Conservation (phyloP, 2,113 vertebrate species). For the Stigmatopora argus region DNA sequence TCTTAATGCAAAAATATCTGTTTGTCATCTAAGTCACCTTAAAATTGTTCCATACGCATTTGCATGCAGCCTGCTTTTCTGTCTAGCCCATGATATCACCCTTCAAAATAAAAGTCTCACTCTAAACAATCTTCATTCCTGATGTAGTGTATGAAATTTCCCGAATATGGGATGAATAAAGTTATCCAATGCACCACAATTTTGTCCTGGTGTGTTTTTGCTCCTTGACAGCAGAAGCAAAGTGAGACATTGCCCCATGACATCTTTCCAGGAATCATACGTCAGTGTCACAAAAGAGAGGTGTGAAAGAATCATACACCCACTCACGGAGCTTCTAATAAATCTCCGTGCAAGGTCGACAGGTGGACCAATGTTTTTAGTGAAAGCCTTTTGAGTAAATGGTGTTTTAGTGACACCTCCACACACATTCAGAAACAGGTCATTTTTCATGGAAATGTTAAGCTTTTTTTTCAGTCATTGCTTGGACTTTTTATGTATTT, state of each 20-base stretch:
- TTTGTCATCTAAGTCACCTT: too few species aligned
- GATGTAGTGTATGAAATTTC: too few species aligned
- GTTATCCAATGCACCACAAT: too few species aligned
- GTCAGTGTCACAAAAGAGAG: constrained; percentile 51
- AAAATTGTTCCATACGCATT: too few species aligned
- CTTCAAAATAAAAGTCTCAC: too few species aligned
- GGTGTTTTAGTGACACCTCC: neutral
- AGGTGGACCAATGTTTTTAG: constrained; percentile 26
- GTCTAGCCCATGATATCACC: too few species aligned
- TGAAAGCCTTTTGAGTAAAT: constrained; percentile 22
- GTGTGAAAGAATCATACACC: constrained; percentile 49
- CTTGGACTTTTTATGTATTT: neutral
- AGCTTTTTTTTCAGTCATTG: constrained; percentile 7
- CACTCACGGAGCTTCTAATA: constrained; percentile 42
- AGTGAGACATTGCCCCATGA: constrained; percentile 42
- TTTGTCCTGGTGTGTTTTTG: constrained; percentile 16
- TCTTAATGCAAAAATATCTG: too few species aligned
- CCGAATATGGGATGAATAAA: too few species aligned
- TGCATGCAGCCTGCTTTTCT: too few species aligned
- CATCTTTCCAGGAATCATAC: constrained; percentile 41
- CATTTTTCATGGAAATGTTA: neutral
- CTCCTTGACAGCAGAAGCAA: constrained; percentile 21
- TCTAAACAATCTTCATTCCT: too few species aligned
- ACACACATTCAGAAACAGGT: neutral
- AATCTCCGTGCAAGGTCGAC: constrained; percentile 45